Evolutionary conservation across 2,113 vertebrate species (phyloP).

Genomic region (Dryoscopus gambensis): DNA sequence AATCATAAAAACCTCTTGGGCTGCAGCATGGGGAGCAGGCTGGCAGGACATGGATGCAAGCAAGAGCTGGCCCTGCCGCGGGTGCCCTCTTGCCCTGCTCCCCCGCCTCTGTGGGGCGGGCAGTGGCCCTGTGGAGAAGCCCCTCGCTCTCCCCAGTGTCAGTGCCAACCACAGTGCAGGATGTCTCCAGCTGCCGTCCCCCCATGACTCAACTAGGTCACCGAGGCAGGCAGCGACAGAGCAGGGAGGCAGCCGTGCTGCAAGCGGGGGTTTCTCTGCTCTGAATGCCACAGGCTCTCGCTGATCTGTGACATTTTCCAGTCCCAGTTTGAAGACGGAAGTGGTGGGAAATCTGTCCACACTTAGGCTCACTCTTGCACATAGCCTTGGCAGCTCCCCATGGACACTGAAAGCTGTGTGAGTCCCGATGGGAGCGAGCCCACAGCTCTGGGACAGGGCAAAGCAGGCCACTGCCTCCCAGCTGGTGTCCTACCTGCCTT

Average conservation of each 20-base stretch:
- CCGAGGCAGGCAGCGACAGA: not conserved
- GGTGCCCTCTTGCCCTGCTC: not conserved
- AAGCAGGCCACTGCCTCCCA: not conserved
- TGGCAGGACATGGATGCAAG: not conserved
- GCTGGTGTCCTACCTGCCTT: not conserved
- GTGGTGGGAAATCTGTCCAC: not conserved
- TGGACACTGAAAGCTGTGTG: rapidly evolving
- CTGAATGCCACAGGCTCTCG: not conserved
- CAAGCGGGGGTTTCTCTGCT: not conserved
- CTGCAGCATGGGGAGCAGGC: not conserved
- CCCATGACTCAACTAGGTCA: slow-evolving; percentile 63
- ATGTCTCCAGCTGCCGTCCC: not conserved
- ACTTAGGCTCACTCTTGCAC: not conserved
- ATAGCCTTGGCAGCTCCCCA: not conserved
- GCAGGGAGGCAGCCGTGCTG: not conserved
- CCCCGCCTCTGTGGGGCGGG: rapidly evolving
- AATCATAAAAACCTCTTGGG: not conserved
- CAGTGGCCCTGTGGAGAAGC: not conserved
- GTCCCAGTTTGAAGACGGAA: not conserved
- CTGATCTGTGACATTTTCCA: not conserved
- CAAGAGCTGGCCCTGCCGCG: rapidly evolving
- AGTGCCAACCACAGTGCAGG: not conserved
- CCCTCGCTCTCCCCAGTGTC: not conserved
- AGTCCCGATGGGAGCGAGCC: rapidly evolving
- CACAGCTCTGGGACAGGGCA: not conserved